Base-by-base conservation (phyloP, 2,888 invertebrate genomes). In the Apomyelois bistriatella region DNA sequence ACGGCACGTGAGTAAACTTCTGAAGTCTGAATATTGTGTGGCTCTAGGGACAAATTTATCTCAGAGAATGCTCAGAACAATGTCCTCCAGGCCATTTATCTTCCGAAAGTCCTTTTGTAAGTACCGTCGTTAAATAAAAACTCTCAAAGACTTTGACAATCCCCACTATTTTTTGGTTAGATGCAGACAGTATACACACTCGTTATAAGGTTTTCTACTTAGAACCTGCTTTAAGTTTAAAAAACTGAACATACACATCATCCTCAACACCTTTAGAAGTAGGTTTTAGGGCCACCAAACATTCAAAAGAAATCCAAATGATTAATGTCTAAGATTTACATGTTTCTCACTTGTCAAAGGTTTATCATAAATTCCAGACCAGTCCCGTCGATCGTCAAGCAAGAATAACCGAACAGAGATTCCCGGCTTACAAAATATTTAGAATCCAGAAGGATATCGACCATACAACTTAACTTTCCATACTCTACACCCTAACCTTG, bases 31-130 rank as follows among this genome's bases (percentile, higher is more conserved):
- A 43, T 48, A 53, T 38, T 60, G 60, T 60, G 52, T 47, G 43
- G 42, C 66, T 54, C 62, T 10, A 37, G 66, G 58, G 66, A 62
- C 32, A 42, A 58, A 71, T 72, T 71, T 69, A 68, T 71, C 66
- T 65, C 61, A 42, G 55, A 54, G 61, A 57, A 60, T 64, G 58
- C 56, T 49, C 28, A 22, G 55, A 48, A 41, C 37, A 56, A 47
- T 53, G 53, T 57, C 60, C 53, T 50, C 48, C 3, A 52, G 54
- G 61, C 57, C 59, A 65, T 69, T 72, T 64, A 63, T 62, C 56
- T 59, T 53, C 43, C 48, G 56, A 64, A 57, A 53, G 48, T 55
- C 36, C 37, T 55, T 40, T 55, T 41, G 56, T 53, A 54, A 51
- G 51, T 51, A 32, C 41, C 36, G 16, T 35, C 51, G 42, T 36